Evolutionary conservation across 2,888 invertebrate species (phyloP), one percentile per base, ranked within the genome.

Genomic region (Bombyx huttoni): DNA sequence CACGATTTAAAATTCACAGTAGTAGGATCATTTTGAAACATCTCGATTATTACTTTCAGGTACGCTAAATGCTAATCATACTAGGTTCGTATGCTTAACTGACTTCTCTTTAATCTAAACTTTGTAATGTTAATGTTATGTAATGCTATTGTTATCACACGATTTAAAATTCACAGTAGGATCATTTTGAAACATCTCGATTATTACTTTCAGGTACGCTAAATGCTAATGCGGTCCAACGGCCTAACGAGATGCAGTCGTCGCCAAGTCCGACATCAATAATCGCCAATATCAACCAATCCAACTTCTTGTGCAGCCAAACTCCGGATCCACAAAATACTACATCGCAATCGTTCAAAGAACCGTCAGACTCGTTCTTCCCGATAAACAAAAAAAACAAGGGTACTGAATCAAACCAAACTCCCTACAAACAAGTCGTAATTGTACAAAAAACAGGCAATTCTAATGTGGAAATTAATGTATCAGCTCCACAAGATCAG

Each of bases 221-320:
- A 50, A 81, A 81, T 56, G 70, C 78, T 3, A 71, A 78, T 51
- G 59, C 66, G 45, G 67, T 85, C 1, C 74, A 78, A 55, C 67
- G 81, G 53, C 83, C 81, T 9, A 82, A 76, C 56, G 73, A 73
- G 9, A 72, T 74, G 68, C 81, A 81, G 53, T 84, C 85, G 2
- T 87, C 88, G 33, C 89, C 89, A 1, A 89, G 89, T 56, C 89
- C 89, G 12, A 89, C 78, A 3, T 83, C 88, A 5, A 83, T 89
- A 48, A 89, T 89, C 52, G 61, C 73, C 34, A 85, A 78, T 60
- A 85, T 89, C 60, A 89, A 89, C 57, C 89, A 89, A 53, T 86
- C 89, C 0, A 85, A 77, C 59, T 89, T 73, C 65, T 64, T 89
- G 52, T 88, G 87, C 68, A 85, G 81, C 54, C 78, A 79, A 55